These are phyloP conservation scores for Criorhina ranunculi DNA, from an alignment of 2,888 invertebrate species.

Conservation along the genomic window DNA sequence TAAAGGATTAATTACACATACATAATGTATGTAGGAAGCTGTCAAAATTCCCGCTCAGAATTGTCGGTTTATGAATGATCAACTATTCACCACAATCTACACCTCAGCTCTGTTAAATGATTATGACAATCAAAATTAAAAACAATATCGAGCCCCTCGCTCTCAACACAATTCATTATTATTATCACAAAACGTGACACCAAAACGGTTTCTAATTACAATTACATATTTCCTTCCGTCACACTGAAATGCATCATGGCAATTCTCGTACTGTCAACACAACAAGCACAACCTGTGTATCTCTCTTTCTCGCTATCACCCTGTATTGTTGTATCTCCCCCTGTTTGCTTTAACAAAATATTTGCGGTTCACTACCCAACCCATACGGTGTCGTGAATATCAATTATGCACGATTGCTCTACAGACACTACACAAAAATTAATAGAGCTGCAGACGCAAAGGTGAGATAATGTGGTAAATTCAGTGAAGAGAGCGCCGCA, in stretches of 20 bases:
- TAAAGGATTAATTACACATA: too few relatives aligned
- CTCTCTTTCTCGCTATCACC: slow-evolving; percentile 9
- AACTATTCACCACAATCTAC: slow-evolving; percentile 30
- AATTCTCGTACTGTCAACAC: slow-evolving; percentile 59
- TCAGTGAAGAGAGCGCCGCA: background rate
- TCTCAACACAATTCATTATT: slow-evolving; percentile 49
- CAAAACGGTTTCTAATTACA: slow-evolving; percentile 64
- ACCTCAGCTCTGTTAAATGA: background rate
- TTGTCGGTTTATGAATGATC: slow-evolving; percentile 17
- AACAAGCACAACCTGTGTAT: slow-evolving; percentile 35
- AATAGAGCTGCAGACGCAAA: slow-evolving; percentile 38
- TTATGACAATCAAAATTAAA: slow-evolving; percentile 1
- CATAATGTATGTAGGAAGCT: too few relatives aligned
- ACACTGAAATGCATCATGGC: slow-evolving; percentile 70
- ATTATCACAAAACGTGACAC: slow-evolving; percentile 58
- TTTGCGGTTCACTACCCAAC: slow-evolving; percentile 71
- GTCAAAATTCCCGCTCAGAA: slow-evolving; percentile 20
- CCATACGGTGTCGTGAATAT: slow-evolving; percentile 67
- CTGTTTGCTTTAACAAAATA: slow-evolving; percentile 62
- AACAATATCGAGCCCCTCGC: slow-evolving; percentile 19
- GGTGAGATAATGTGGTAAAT: slow-evolving; percentile 18
- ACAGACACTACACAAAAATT: slow-evolving; percentile 54
- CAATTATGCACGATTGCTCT: slow-evolving; percentile 67
- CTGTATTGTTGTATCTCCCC: slow-evolving; percentile 25
- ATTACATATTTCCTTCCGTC: slow-evolving; percentile 63